A percentile compares a stretch with the other conserved stretches of the same genome.
Conservation (phyloP, 23 tunicate species). For the Oikopleura dioica region DNA sequence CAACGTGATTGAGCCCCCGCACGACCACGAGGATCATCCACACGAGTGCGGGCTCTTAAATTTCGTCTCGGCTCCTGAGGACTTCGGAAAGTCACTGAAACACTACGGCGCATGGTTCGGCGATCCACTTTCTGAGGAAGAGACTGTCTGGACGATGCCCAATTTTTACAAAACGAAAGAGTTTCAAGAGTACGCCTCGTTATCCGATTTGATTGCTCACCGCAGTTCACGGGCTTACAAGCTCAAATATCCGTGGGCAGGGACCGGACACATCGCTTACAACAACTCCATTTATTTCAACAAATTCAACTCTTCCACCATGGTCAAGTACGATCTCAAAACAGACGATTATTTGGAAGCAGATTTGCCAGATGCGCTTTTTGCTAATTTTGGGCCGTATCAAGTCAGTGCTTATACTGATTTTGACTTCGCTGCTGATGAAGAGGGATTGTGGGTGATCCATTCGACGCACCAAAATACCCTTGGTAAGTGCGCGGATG, state of each 20-base stretch:
- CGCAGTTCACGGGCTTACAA: not conserved
- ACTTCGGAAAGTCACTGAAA: not conserved
- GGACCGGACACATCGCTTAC: conserved; percentile 88
- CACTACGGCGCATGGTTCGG: not conserved
- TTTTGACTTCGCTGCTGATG: conserved; percentile 75
- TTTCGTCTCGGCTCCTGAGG: not conserved
- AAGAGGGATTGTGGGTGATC: conserved; percentile 69
- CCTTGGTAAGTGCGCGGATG: too few relatives aligned
- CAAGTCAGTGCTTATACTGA: conserved; percentile 81
- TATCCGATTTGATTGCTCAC: not conserved
- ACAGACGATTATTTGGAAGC: conserved; percentile 19
- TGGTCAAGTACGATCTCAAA: conserved; percentile 33
- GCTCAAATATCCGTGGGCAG: conserved; percentile 16
- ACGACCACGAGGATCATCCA: conserved; percentile 4
- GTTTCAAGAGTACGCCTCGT: conserved; percentile 3
- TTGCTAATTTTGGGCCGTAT: conserved; percentile 59
- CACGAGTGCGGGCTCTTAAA: not conserved
- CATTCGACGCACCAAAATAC: conserved; percentile 69
- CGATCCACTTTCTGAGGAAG: not conserved
- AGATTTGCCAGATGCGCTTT: conserved; percentile 30
- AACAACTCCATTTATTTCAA: conserved; percentile 41
- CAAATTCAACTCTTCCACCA: conserved; percentile 21
- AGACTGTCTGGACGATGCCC: not conserved
- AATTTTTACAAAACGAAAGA: not conserved
- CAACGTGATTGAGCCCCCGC: not conserved